Evolutionary conservation across 2,888 invertebrate species (phyloP).

Genomic region (Pyrocoelia pectoralis): DNA sequence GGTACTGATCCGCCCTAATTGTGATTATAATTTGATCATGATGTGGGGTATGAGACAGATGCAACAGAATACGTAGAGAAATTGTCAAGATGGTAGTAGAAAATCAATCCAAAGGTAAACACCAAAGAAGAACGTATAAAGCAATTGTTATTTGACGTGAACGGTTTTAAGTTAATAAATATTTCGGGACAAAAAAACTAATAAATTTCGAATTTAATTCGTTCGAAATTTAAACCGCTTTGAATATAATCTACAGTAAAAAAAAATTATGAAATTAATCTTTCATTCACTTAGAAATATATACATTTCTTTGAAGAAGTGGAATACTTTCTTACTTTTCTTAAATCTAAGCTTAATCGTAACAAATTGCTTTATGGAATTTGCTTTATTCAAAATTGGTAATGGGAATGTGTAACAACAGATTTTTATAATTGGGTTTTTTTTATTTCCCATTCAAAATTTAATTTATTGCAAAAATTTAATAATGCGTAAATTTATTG

Average conservation of each 20-base stretch:
- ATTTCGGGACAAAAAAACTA: neutral
- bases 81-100: too few species aligned
- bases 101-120: too few species aligned
- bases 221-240: neutral
- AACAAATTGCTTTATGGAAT: neutral
- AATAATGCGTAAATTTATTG: neutral
- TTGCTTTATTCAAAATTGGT: neutral
- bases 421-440: neutral
- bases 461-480: neutral
- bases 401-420: neutral
- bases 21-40: too few species aligned
- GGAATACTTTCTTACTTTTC: neutral
- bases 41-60: too few species aligned
- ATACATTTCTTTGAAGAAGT: neutral
- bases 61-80: too few species aligned
- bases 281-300: neutral
- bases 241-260: neutral
- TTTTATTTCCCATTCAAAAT: neutral
- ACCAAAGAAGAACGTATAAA: too few species aligned
- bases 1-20: too few species aligned
- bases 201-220: neutral
- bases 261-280: conserved; percentile 1
- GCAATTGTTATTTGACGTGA: too few species aligned
- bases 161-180: neutral
- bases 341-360: neutral